These are phyloP conservation scores for Napeogenes inachia DNA, from an alignment of 2,888 invertebrate genomes.

Conservation along the genomic window DNA sequence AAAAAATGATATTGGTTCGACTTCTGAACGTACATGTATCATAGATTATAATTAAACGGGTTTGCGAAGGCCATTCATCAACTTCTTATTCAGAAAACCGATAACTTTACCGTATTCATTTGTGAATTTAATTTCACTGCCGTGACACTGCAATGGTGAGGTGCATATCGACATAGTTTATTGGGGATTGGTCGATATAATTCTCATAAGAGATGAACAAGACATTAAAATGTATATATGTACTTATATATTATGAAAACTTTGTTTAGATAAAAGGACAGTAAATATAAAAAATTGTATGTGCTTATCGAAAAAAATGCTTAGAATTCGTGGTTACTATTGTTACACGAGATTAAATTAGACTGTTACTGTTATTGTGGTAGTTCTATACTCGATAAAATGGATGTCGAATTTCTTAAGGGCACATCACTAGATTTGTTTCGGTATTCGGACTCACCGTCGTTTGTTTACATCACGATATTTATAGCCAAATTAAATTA, in stretches of 20 bases:
- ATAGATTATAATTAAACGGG: conserved; percentile 20
- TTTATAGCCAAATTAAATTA: conserved; percentile 2
- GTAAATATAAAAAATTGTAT: no score
- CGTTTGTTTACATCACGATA: background rate
- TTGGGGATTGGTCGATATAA: background rate
- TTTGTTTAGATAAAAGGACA: no score
- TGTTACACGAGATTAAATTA: no score
- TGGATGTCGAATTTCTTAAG: background rate
- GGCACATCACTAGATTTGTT: background rate
- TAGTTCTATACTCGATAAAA: no score
- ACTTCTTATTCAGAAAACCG: conserved; percentile 62
- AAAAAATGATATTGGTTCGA: background rate
- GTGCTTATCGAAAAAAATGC: no score
- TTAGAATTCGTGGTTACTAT: background rate
- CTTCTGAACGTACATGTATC: background rate
- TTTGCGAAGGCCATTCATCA: conserved; percentile 58
- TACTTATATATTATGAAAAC: no score
- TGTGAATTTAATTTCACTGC: conserved; percentile 61
- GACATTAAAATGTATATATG: no score
- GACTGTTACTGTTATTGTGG: no score
- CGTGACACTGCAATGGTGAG: conserved; percentile 37
- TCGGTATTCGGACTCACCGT: background rate
- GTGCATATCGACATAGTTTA: background rate
- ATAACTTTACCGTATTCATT: conserved; percentile 66
- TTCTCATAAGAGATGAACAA: background rate